Conservation (phyloP, 1,140 invertebrate genomes). For the Dolichoris vasculosae region DNA sequence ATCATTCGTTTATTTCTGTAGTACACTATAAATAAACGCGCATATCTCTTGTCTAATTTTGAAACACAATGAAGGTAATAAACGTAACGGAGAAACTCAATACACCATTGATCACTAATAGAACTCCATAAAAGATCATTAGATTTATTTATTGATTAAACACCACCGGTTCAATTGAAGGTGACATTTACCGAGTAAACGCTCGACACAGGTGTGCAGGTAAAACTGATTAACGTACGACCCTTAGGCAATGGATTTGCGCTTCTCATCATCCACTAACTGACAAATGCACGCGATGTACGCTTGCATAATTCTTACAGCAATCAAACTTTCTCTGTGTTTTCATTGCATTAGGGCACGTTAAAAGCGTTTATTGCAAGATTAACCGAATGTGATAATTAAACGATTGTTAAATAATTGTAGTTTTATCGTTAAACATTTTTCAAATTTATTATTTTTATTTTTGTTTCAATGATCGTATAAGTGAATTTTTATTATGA, state of each 20-base stretch:
- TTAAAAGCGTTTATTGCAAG: not conserved
- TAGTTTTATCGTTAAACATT: not conserved
- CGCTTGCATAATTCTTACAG: not conserved
- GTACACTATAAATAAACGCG: no score
- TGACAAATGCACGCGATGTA: constrained; percentile 2
- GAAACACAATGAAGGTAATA: no score
- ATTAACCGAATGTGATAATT: not conserved
- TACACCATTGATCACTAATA: no score
- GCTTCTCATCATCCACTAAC: constrained; percentile 20
- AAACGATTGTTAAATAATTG: not conserved
- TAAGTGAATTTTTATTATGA: not conserved
- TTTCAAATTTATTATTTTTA: not conserved
- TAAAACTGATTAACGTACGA: not conserved
- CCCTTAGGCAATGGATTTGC: not conserved
- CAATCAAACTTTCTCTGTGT: not conserved
- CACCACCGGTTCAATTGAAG: not conserved
- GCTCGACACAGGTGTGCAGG: not conserved
- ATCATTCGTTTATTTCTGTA: no score
- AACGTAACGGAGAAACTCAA: no score
- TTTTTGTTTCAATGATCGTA: not conserved
- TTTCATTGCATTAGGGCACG: not conserved
- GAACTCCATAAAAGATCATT: constrained; percentile 1
- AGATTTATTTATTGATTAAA: constrained; percentile 18
- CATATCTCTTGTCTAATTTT: no score
- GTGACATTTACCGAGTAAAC: not conserved